Base-by-base conservation (phyloP, 2,888 invertebrate genomes). In the Caenorhabditis auriculariae region DNA sequence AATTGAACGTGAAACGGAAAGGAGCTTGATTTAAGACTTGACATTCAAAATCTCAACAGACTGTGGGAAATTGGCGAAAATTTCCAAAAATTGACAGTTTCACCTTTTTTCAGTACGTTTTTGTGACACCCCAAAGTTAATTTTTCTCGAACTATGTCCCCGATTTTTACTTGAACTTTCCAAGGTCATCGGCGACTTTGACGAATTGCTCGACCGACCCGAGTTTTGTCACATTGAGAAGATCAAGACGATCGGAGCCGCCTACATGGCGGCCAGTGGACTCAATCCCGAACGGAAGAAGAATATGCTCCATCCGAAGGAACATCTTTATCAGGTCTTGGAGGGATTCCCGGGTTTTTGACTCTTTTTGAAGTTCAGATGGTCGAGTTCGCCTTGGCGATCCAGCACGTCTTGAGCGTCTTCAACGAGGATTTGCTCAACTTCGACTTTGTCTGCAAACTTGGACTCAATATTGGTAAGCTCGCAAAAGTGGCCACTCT, bases 231-330 rank as follows among this genome's bases (percentile, higher is more conserved):
- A 82, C 39, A 91, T 96, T 5, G 94, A 95, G 82, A 96, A 96
- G 84, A 96, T 96, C 67, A 96, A 96, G 43, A 71, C 71, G 9
- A 71, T 68, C 23, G 74, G 74, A 35, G 91, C 91, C 69, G 93
- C 93, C 0, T 94, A 93, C 79, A 96, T 96, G 95, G 95, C 93
- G 1, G 95, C 95, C 0, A 91, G 93, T 59, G 95, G 95, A 0
- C 85, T 96, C 55, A 92, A 95, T 83, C 91, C 91, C 0, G 87
- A 87, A 58, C 85, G 88, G 74, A 86, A 91, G 3, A 87, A 87
- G 23, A 85, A 87, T 42, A 72, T 77, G 46, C 42, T 66, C 17
- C 71, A 77, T 51, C 78, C 77, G 1, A 70, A 75, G 54, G 81
- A 81, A 48, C 81, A 81, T 53, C 59, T 81, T n/a, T 78, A 78